These are phyloP conservation scores for Odocoileus virginianus DNA, from an alignment of 2,113 vertebrate genomes.

Conservation along the genomic window DNA sequence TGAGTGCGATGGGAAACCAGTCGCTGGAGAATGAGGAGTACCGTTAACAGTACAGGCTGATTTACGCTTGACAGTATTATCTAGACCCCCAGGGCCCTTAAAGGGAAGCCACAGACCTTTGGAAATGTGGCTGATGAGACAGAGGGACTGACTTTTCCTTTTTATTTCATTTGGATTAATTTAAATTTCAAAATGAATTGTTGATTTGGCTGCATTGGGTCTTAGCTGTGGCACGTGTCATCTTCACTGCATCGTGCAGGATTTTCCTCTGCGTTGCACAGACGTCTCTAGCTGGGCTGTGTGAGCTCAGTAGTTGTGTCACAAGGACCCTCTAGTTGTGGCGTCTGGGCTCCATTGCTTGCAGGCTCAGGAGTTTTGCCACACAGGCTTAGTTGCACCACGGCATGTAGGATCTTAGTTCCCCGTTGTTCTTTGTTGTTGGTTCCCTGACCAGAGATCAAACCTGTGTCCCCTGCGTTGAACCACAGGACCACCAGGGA, in stretches of 20 bases:
- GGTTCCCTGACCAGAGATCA: neutral
- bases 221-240: rapidly evolving
- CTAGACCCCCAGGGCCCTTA: rapidly evolving
- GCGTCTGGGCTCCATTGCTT: neutral
- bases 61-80: rapidly evolving
- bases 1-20: neutral
- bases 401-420: neutral
- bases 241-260: rapidly evolving
- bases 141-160: neutral
- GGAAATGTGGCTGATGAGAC: neutral
- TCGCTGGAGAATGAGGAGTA: neutral
- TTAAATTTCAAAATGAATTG: neutral
- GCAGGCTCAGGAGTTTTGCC: neutral
- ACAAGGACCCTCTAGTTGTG: neutral
- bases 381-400: neutral
- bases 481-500: neutral
- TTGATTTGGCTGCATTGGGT: neutral
- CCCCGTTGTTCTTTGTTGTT: neutral
- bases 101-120: rapidly evolving
- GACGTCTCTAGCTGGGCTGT: neutral
- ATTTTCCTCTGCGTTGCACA: neutral
- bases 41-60: rapidly evolving
- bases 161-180: conserved; percentile 1
- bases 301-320: neutral
- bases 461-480: neutral